Base-by-base conservation (phyloP, 2,113 vertebrate species). In the Gnathonemus echidnorhynchus region DNA sequence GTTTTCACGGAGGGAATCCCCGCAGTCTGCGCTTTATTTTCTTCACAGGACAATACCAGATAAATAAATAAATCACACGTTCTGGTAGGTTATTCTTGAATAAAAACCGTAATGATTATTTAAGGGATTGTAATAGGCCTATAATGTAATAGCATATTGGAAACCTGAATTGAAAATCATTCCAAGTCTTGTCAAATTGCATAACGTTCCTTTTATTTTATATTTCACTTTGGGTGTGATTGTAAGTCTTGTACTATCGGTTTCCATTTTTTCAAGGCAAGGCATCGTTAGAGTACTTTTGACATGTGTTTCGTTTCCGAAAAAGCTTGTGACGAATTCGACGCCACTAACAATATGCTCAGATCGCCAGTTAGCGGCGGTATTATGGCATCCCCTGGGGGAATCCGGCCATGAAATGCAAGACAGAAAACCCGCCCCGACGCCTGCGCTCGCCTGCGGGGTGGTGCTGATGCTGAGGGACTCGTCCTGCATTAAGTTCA, bases 381-480 rank as follows among this genome's bases (percentile, higher is more conserved):
- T 87, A 91, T 88, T 84, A 90, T 77, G 90, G 90, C 90, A 80
- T 90, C 42, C 88, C 90, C 85, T 62, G 50, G 27, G 89, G 84
- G 90, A 87, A 17, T 24, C 35, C 70, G 83, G 87, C 83, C 45
- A 6, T 91, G 52, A 46, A 83, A 46, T 31, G 86, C 89, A 86
- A 56, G 48, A 90, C 24, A 80, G n/a, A 88, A 49, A 83, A 86
- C 88, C 90, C 88, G 83, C 88, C 88, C 86, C 27, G 85, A 94
- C 92, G 93, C 93, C 92, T 91, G 94, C 93, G 92, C 88, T 91
- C 91, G 27, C 70, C 86, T 91, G 92, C 94, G 93, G 91, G 42
- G 88, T 93, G 94, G 91, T 94, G 93, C 94, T 95, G 94, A 94
- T 94, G 94, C 90, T 94, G 90, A 58, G 89, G 90, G 70, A 88